These are phyloP conservation scores for Schizopygopsis malacanthus DNA, from an alignment of 2,797 vertebrate genomes.

Conservation along the genomic window DNA sequence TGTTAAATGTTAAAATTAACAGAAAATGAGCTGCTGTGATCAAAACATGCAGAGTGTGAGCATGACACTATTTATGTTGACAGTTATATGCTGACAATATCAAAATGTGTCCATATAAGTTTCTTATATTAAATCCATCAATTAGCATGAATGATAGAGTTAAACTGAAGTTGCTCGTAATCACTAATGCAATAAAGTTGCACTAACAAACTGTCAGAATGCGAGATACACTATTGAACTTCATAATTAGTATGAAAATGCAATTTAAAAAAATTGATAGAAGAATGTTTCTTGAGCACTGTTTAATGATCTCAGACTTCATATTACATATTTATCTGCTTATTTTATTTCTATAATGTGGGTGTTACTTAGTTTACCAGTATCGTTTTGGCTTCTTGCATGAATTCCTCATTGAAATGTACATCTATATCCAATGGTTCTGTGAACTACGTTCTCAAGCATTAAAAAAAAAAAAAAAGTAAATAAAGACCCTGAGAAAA, in stretches of 20 bases:
- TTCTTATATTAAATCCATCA: not conserved
- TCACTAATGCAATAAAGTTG: not conserved
- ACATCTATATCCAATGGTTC: constrained; percentile 55
- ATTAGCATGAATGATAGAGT: not conserved
- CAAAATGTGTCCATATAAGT: not conserved
- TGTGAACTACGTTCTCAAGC: constrained; percentile 62
- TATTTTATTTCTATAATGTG: constrained; percentile 11
- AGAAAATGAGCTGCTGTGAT: constrained; percentile 30
- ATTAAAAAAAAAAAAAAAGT: constrained; percentile 61
- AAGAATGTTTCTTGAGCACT: not conserved
- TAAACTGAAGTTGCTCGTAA: not conserved
- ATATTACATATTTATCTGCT: constrained; percentile 26
- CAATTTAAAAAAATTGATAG: not conserved
- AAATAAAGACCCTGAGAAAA: constrained; percentile 50
- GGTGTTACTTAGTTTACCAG: constrained; percentile 27
- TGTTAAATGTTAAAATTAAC: not conserved
- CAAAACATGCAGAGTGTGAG: constrained; percentile 8
- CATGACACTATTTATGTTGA: constrained; percentile 25
- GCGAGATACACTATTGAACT: not conserved
- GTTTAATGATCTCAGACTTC: constrained; percentile 27
- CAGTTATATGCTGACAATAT: constrained; percentile 2
- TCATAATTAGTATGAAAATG: not conserved
- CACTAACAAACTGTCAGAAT: not conserved
- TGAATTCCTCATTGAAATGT: constrained; percentile 62
- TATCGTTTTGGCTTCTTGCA: constrained; percentile 66